A percentile compares a stretch with the other conserved stretches of the same genome.
phyloP scores from a whole-genome alignment of 2,113 vertebrate species.

The Indicator indicator region DNA sequence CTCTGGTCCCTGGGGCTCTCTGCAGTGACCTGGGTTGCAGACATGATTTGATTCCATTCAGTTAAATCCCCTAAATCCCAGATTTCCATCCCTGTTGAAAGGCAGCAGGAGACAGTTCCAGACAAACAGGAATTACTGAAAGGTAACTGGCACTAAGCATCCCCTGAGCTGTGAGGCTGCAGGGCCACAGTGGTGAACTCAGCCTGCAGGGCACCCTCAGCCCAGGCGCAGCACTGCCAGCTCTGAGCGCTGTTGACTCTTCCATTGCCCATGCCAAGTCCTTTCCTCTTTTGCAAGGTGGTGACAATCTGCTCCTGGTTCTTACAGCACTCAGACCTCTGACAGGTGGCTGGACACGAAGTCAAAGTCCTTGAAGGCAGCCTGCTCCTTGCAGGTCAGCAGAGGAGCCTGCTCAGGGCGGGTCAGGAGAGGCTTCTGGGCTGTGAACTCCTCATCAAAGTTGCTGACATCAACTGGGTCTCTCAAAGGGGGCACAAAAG shows the following conservation, averaged over 20 bases:
- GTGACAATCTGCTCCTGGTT: background rate
- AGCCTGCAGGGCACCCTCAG: background rate
- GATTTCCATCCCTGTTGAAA: background rate
- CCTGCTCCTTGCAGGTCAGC: conserved; percentile 82
- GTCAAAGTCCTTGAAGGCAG: conserved; percentile 89
- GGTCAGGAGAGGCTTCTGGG: conserved; percentile 83
- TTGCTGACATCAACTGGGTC: conserved; percentile 84
- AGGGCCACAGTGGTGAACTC: background rate
- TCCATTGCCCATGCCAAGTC: background rate
- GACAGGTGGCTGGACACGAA: conserved; percentile 82
- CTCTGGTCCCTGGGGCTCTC: background rate
- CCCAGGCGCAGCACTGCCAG: background rate
- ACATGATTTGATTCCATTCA: background rate
- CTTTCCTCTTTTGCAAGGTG: background rate
- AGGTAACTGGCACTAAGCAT: background rate
- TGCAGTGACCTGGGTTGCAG: background rate
- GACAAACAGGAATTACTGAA: background rate
- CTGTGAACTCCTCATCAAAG: conserved; percentile 92
- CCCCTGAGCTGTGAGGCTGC: background rate
- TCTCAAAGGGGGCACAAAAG: conserved; percentile 84
- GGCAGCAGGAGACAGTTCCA: background rate
- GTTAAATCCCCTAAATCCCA: background rate
- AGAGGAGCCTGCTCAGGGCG: conserved; percentile 75
- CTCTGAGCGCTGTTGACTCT: background rate
- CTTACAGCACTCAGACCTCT: background rate